These are phyloP conservation scores for Temnothorax curvispinosus DNA, from an alignment of 1,140 invertebrate species.

Conservation along the genomic window DNA sequence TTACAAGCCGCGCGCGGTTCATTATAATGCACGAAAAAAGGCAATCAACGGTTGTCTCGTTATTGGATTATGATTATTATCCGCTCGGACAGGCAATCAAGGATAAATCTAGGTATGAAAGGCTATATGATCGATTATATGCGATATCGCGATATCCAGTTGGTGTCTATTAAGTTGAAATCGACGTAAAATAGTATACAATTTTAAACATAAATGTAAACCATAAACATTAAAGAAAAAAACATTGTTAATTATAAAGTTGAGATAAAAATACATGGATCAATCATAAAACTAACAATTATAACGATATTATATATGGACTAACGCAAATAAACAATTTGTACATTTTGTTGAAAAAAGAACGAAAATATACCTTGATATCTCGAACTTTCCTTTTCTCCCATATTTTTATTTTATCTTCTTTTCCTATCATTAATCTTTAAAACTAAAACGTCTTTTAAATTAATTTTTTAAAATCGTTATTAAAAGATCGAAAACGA, in stretches of 20 bases:
- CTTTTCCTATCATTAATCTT: background rate
- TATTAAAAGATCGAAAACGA: too few species aligned
- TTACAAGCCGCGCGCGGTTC: conserved; percentile 40
- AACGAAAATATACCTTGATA: background rate
- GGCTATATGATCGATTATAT: background rate
- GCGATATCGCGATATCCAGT: background rate
- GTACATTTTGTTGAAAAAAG: too few species aligned
- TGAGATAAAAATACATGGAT: background rate
- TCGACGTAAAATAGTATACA: background rate
- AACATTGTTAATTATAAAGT: background rate
- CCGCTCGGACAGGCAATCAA: conserved; percentile 8
- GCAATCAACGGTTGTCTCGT: conserved; percentile 56
- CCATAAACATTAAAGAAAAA: background rate
- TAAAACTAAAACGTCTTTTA: background rate
- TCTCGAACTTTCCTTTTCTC: background rate
- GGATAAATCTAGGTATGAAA: conserved; percentile 3
- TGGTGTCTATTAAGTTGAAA: background rate
- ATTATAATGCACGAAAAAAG: conserved; percentile 62
- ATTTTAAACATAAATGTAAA: background rate
- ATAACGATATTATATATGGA: too few species aligned
- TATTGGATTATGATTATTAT: conserved; percentile 63
- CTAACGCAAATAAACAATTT: background rate
- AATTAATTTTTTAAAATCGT: too few species aligned
- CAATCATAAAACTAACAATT: background rate
- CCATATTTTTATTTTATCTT: background rate